Evolutionary conservation across 2,888 invertebrate species (phyloP).

Genomic region (Drosophila affinis): DNA sequence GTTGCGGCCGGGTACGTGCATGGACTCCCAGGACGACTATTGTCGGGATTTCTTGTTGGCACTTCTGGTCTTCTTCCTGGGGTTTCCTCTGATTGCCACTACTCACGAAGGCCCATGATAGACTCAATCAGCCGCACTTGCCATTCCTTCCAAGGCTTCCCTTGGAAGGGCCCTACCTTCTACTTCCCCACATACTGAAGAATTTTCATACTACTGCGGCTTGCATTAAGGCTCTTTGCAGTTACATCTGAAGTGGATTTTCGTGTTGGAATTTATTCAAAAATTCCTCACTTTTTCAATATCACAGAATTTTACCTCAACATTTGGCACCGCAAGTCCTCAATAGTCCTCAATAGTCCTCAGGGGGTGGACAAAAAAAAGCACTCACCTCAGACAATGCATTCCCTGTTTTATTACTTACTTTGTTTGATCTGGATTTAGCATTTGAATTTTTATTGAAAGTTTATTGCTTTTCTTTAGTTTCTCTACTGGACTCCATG

Average conservation of each 20-base stretch:
- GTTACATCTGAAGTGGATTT: neutral
- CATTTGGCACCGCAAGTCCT: no score
- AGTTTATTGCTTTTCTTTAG: no score
- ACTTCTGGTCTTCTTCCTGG: slow-evolving; percentile 57
- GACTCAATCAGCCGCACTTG: slow-evolving; percentile 43
- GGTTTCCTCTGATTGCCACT: slow-evolving; percentile 69
- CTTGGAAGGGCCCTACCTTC: slow-evolving; percentile 3
- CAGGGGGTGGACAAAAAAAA: no score
- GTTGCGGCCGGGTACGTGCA: slow-evolving; percentile 59
- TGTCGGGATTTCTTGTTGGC: slow-evolving; percentile 51
- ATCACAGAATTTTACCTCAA: neutral
- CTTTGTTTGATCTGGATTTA: no score
- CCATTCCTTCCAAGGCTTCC: slow-evolving; percentile 10
- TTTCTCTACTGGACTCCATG: no score
- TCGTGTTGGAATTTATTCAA: neutral
- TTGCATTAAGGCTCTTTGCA: neutral
- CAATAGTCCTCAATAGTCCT: no score
- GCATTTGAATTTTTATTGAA: no score
- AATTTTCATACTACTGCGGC: neutral
- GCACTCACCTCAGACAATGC: no score
- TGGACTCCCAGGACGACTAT: slow-evolving; percentile 12
- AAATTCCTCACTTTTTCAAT: neutral
- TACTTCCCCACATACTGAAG: neutral
- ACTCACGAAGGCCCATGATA: slow-evolving; percentile 47
- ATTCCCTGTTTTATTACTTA: no score